A percentile compares a stretch with the other conserved stretches of the same genome.
Conservation (phyloP, 2,113 vertebrate genomes). For the Nyctibius bracteatus region DNA sequence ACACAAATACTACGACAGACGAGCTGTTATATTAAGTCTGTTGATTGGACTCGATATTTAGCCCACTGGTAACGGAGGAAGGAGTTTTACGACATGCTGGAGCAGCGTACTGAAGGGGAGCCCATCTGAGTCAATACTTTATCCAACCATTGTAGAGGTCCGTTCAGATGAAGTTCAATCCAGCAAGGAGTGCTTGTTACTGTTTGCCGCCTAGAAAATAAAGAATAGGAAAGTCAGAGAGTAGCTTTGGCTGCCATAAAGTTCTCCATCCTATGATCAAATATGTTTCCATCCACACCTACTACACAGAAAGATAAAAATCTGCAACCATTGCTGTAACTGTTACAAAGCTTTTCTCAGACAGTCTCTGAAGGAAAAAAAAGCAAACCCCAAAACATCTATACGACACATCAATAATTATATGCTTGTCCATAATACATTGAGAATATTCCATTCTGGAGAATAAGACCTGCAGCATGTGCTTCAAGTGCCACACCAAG, state of each 20-base stretch:
- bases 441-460: neutral
- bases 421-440: neutral
- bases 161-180: slow-evolving; percentile 98
- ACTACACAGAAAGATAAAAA: neutral
- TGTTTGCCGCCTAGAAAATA: slow-evolving; percentile 85
- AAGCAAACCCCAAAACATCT: neutral
- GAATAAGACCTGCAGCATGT: neutral
- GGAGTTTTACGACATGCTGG: slow-evolving; percentile 93
- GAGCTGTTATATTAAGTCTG: slow-evolving; percentile 79
- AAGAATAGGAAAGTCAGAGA: neutral
- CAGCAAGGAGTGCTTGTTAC: slow-evolving; percentile 99
- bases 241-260: neutral
- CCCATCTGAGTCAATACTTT: slow-evolving; percentile 99
- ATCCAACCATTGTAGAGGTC: slow-evolving; percentile 97
- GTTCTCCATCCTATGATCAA: neutral
- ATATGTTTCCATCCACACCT: neutral
- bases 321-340: neutral
- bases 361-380: neutral
- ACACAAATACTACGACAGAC: slow-evolving; percentile 80
- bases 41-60: slow-evolving; percentile 69
- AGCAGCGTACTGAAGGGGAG: slow-evolving; percentile 95
- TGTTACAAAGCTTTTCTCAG: neutral
- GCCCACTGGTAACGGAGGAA: slow-evolving; percentile 32
- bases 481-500: neutral
- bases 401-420: neutral